Evolutionary conservation across 2,888 invertebrate genomes (phyloP), one percentile per base, ranked within the genome.

Genomic region (Macrosiphum euphorbiae): DNA sequence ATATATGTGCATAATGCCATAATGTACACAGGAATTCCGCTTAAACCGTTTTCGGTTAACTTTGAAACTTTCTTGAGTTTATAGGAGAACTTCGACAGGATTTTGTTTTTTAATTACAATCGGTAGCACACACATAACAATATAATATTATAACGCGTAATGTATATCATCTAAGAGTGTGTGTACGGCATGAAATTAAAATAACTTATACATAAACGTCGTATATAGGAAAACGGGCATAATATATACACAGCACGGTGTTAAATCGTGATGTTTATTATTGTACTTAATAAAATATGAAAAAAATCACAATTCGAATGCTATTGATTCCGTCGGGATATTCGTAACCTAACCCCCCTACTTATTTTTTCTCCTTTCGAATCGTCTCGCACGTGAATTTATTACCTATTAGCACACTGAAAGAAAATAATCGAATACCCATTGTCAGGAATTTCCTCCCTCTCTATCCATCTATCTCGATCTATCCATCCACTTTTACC

Each of bases 101-200:
- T 78, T 78, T 78, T 78, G 78, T 78, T 35, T 78, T 58, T 78
- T 78, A 78, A 78, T 35, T 78, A 78, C 20, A 78, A 78, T 35
- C 35, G 78, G 35, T 20, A 7, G 2, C 1, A 78, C 20, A 78
- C 78, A 78, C 35, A 35, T 20, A 35, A 78, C 78, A 78, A n/a
- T 67, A 67, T n/a, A 67, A 26, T n/a, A 67, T 67, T n/a, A 5
- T n/a, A n/a, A n/a, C n/a, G n/a, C 5, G 55, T 20, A 20, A 52
- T 52, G 20, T 55, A 24, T 55, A 16, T 16, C 16, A 4, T 67
- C n/a, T 16, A n/a, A n/a, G 16, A 67, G n/a, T 16, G n/a, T 67
- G n/a, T 5, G n/a, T n/a, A 67, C 5, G 3, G n/a, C 67, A 67
- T 67, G n/a, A n/a, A 78, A 78, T 78, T 35, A 78, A 78, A 78